phyloP scores from a whole-genome alignment of 2,888 invertebrate species.

The Coleophora deauratella region DNA sequence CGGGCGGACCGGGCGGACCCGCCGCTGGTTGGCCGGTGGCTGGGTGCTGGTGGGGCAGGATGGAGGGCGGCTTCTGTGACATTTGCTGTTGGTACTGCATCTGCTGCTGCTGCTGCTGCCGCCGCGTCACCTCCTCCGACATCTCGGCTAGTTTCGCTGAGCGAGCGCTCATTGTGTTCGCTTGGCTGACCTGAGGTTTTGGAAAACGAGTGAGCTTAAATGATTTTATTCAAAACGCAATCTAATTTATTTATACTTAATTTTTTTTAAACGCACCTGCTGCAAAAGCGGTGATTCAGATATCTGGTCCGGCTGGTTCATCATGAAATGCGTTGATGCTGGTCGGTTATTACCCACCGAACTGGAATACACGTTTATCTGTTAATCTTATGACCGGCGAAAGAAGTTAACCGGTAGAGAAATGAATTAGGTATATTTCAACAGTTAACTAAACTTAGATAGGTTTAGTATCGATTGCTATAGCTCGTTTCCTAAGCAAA shows the following conservation, averaged over 20 bases:
- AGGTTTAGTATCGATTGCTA: no score
- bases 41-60: slow-evolving; percentile 21
- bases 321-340: slow-evolving; percentile 57
- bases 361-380: slow-evolving; percentile 38
- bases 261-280: no score
- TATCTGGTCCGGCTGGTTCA: slow-evolving; percentile 28
- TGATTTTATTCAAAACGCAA: no score
- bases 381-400: no score
- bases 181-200: slow-evolving; percentile 24
- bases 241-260: no score
- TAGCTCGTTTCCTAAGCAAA: no score
- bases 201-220: no score
- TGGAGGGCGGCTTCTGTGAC: slow-evolving; percentile 12
- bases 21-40: slow-evolving; percentile 11
- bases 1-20: background rate
- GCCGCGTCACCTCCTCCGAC: slow-evolving; percentile 84
- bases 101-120: slow-evolving; percentile 63
- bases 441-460: no score
- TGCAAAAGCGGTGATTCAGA: slow-evolving; percentile 42
- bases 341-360: slow-evolving; percentile 67
- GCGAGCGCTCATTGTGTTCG: slow-evolving; percentile 40
- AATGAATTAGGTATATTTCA: no score
- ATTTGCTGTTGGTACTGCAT: slow-evolving; percentile 36
- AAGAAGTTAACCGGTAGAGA: no score
- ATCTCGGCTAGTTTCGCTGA: slow-evolving; percentile 85